These are phyloP conservation scores for Scaptomyza hsui DNA, from an alignment of 1,140 invertebrate genomes.

Conservation along the genomic window DNA sequence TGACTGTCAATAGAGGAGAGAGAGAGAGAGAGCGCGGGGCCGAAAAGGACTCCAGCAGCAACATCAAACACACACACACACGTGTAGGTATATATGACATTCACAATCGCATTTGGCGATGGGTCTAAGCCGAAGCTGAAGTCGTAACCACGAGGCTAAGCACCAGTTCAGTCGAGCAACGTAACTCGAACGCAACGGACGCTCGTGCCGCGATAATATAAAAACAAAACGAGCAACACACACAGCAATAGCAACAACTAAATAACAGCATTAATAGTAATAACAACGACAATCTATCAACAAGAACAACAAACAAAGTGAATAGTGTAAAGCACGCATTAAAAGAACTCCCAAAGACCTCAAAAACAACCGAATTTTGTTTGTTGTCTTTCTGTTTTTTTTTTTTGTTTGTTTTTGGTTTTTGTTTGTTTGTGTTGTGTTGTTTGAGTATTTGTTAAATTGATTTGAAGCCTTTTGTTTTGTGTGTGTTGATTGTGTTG, in stretches of 20 bases:
- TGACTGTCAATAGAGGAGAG: slow-evolving; percentile 17
- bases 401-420: slow-evolving; percentile 14
- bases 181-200: slow-evolving; percentile 69
- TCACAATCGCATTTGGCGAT: slow-evolving; percentile 21
- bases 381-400: slow-evolving; percentile 18
- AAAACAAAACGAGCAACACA: slow-evolving; percentile 8
- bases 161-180: slow-evolving; percentile 61
- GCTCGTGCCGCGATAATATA: slow-evolving; percentile 32
- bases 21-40: slow-evolving; percentile 2
- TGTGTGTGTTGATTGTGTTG: slow-evolving; percentile 18
- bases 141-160: slow-evolving; percentile 27
- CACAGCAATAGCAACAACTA: slow-evolving; percentile 16
- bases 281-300: slow-evolving; percentile 1
- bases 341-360: background rate
- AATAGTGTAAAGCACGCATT: background rate
- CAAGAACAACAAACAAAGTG: background rate
- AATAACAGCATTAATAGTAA: slow-evolving; percentile 19
- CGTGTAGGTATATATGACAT: slow-evolving; percentile 7
- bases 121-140: slow-evolving; percentile 27
- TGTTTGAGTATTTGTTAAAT: slow-evolving; percentile 22
- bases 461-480: slow-evolving; percentile 22
- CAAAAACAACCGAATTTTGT: background rate
- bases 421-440: slow-evolving; percentile 11
- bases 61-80: background rate
- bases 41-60: slow-evolving; percentile 2